Evolutionary conservation across 2,113 vertebrate genomes (phyloP).

Genomic region (Bubo scandiacus): DNA sequence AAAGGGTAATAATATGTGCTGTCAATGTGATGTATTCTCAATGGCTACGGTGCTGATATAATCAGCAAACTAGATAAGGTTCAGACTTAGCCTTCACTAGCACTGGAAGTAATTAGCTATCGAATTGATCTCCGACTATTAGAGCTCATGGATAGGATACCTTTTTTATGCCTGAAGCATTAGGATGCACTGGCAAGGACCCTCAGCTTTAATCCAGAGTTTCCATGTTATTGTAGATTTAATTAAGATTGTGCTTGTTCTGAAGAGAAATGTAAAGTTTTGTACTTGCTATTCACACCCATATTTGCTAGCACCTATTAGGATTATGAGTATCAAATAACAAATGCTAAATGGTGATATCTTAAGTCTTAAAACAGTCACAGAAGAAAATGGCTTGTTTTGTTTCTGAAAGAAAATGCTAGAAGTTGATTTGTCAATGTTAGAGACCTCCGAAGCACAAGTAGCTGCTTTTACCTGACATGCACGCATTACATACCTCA

Average conservation of each 20-base stretch:
- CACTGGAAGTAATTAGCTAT: background rate
- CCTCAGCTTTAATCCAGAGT: background rate
- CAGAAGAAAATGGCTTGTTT: background rate
- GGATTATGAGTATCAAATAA: background rate
- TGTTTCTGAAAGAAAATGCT: background rate
- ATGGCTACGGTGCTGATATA: background rate
- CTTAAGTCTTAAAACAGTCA: background rate
- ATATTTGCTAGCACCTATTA: background rate
- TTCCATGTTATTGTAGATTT: background rate
- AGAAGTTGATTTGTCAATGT: background rate
- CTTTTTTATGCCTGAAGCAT: background rate
- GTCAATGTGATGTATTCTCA: background rate
- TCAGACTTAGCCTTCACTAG: background rate
- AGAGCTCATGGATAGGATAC: background rate
- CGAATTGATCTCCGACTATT: background rate
- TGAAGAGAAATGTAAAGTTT: background rate
- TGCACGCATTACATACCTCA: background rate
- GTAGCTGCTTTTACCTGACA: background rate
- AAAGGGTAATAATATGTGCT: conserved; percentile 13
- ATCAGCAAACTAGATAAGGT: background rate
- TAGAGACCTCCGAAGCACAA: background rate
- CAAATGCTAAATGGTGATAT: background rate
- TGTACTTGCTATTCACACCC: background rate
- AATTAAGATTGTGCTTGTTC: background rate
- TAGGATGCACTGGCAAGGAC: background rate